Evolutionary conservation across 1,140 invertebrate species (phyloP).

Genomic region (Lordiphosa collinella): DNA sequence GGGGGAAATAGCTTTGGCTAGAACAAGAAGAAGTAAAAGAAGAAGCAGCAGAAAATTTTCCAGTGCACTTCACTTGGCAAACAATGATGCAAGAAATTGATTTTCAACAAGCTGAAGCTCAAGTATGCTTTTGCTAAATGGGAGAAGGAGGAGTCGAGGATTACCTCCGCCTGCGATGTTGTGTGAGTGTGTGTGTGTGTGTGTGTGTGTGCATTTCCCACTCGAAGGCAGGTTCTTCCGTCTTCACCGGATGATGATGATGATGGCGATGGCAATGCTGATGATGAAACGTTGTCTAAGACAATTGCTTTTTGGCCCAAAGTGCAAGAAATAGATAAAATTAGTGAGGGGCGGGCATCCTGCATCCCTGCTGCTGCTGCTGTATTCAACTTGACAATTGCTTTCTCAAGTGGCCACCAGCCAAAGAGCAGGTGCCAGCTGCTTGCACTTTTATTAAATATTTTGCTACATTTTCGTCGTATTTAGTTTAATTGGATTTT

Average conservation of each 20-base stretch:
- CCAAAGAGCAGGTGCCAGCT: constrained; percentile 39
- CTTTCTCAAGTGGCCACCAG: constrained; percentile 29
- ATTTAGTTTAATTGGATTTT: constrained; percentile 63
- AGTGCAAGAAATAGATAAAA: constrained; percentile 78
- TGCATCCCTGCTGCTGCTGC: constrained; percentile 9
- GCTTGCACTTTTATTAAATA: constrained; percentile 25
- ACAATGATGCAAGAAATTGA: constrained; percentile 79
- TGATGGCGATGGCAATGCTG: constrained; percentile 2
- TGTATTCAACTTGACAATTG: constrained; percentile 29
- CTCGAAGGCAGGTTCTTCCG: constrained; percentile 44
- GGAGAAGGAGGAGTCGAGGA: neutral
- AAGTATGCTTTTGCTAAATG: constrained; percentile 25
- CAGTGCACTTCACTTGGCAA: constrained; percentile 78
- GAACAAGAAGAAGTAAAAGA: neutral
- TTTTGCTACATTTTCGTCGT: constrained; percentile 27
- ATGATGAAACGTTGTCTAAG: constrained; percentile 74
- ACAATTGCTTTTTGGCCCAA: constrained; percentile 72
- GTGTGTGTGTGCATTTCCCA: constrained; percentile 21
- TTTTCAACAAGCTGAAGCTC: constrained; percentile 74
- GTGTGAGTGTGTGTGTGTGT: neutral
- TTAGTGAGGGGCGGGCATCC: constrained; percentile 52
- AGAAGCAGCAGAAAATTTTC: constrained; percentile 58
- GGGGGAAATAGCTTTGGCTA: neutral
- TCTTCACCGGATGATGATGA: constrained; percentile 12
- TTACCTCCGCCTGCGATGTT: neutral